These are phyloP conservation scores for Drosophila kikkawai DNA, from an alignment of 1,140 invertebrate species.

Conservation along the genomic window DNA sequence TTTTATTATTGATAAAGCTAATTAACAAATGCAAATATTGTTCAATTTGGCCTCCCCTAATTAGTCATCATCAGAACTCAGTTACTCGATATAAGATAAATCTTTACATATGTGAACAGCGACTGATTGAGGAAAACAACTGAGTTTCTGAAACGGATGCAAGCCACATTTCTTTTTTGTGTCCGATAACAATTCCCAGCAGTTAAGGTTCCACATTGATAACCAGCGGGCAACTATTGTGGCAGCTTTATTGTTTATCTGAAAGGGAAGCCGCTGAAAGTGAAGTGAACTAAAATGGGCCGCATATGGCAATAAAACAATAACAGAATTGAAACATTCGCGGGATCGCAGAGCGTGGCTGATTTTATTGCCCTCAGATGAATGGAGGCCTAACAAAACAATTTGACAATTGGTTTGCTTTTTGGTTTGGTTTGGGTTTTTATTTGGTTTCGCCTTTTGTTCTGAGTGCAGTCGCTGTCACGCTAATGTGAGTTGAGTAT, in stretches of 20 bases:
- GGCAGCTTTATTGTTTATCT: slow-evolving; percentile 41
- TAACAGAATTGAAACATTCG: slow-evolving; percentile 30
- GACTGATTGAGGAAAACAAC: slow-evolving; percentile 5
- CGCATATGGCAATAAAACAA: slow-evolving; percentile 24
- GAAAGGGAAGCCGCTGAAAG: slow-evolving; percentile 44
- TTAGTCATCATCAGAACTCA: slow-evolving; percentile 9
- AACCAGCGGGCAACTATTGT: slow-evolving; percentile 11
- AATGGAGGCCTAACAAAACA: slow-evolving; percentile 58
- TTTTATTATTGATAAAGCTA: neutral
- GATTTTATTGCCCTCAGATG: slow-evolving; percentile 67
- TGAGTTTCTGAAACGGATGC: slow-evolving; percentile 20
- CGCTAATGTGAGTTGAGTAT: slow-evolving; percentile 49
- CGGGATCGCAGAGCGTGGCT: slow-evolving; percentile 63
- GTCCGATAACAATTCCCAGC: slow-evolving; percentile 20
- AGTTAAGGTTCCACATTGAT: slow-evolving; percentile 31
- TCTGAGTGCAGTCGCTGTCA: slow-evolving; percentile 37
- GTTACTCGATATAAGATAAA: neutral
- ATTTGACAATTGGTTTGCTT: slow-evolving; percentile 70
- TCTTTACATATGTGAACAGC: slow-evolving; percentile 7
- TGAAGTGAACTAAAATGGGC: slow-evolving; percentile 34
- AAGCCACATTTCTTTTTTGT: slow-evolving; percentile 7
- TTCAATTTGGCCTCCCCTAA: neutral
- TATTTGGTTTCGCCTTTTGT: slow-evolving; percentile 21
- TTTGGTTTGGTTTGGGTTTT: slow-evolving; percentile 13
- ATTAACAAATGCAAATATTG: neutral